Percentiles rank a stretch among this genome's conserved stretches.
These are phyloP conservation scores for Antheraea mylitta DNA, from an alignment of 1,140 invertebrate genomes.

Conservation along the genomic window DNA sequence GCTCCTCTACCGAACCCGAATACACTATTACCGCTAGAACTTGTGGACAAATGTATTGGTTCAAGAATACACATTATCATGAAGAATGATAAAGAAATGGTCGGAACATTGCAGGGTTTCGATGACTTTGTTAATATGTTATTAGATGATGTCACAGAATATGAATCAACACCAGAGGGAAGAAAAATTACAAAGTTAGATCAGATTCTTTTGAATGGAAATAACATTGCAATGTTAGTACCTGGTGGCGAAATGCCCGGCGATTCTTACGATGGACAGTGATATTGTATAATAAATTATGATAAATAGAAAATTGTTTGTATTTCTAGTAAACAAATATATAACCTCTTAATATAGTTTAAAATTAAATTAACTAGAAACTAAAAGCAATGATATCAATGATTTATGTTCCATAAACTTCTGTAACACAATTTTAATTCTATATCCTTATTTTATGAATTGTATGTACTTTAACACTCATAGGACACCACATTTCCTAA, in stretches of 20 bases:
- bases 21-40: constrained; percentile 82
- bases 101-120: constrained; percentile 98
- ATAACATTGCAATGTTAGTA: constrained; percentile 98
- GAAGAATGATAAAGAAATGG: constrained; percentile 99
- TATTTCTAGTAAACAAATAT: background rate
- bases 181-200: constrained; percentile 97
- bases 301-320: background rate
- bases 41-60: constrained; percentile 99
- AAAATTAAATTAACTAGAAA: no score
- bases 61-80: constrained; percentile 99
- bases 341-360: no score
- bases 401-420: no score
- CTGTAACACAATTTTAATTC: no score
- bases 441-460: no score
- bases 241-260: constrained; percentile 74
- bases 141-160: constrained; percentile 95
- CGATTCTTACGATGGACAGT: constrained; percentile 62
- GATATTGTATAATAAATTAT: constrained; percentile 16
- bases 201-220: constrained; percentile 99
- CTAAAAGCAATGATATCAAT: no score
- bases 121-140: constrained; percentile 99
- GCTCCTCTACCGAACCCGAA: constrained; percentile 62
- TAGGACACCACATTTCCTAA: no score
- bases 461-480: no score
- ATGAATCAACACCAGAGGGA: constrained; percentile 98